Evolutionary conservation across 1,140 invertebrate species (phyloP), one percentile per base, ranked within the genome.

Genomic region (Metaphire vulgaris): DNA sequence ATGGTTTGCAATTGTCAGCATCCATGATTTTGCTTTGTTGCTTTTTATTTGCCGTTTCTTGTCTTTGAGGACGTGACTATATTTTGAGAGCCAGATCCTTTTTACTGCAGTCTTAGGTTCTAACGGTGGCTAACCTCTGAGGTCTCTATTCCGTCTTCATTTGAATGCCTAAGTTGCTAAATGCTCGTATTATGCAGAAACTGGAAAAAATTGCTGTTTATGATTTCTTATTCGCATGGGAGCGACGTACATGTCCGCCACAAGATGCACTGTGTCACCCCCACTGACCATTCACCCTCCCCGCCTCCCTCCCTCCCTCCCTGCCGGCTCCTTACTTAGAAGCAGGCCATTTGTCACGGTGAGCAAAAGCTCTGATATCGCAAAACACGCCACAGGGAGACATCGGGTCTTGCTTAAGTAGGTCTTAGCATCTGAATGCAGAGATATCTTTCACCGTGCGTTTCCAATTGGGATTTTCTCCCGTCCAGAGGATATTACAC

Each of bases 161-260:
- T 56, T 56, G 41, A 56, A 56, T 56, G 41, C 41, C 6, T 56
- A 56, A n/a, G n/a, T n/a, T 56, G 41, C 41, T 21, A 56, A 56
- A 56, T 21, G 41, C 6, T 21, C 41, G 41, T 21, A 56, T 56
- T 56, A 56, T 56, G 41, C 41, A 56, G 41, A 56, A 56, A 21
- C 41, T 21, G 41, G 6, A 56, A 6, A 56, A 56, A 12, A 56
- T 56, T 56, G 21, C 41, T 56, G 41, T 56, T 56, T 56, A 56
- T 56, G 41, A 56, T 56, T 56, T 56, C 41, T 56, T 21, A 56
- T 56, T 56, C 41, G 41, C 41, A 56, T 56, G 41, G 41, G 41
- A 21, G 21, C 41, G 21, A 56, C 41, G 21, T 56, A 6, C 6
- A 6, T 21, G 41, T n/a, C n/a, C n/a, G n/a, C n/a, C n/a, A n/a